Evolutionary conservation across 2,113 vertebrate genomes (phyloP).

Genomic region (Machaerirhynchus nigripectus): DNA sequence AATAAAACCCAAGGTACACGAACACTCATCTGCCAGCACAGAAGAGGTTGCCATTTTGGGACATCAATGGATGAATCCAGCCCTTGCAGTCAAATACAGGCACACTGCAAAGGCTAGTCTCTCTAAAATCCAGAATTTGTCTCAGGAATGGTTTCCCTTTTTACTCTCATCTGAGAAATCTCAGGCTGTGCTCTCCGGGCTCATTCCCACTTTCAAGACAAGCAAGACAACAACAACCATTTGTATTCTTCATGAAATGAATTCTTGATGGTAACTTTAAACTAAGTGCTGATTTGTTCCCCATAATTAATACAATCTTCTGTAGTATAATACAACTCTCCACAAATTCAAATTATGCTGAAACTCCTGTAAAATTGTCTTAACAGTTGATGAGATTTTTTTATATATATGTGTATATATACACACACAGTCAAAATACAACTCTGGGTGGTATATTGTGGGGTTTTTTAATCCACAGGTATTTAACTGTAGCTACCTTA

Average conservation of each 20-base stretch:
- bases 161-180: background rate
- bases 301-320: background rate
- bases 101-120: background rate
- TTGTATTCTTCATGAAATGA: background rate
- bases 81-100: background rate
- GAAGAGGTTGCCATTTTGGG: background rate
- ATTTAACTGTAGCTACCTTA: background rate
- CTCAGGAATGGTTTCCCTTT: background rate
- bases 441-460: background rate
- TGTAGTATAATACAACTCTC: background rate
- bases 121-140: background rate
- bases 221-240: background rate
- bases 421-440: background rate
- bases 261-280: background rate
- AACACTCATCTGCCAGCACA: background rate
- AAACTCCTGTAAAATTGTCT: background rate
- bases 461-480: background rate
- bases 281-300: background rate
- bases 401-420: fast-evolving
- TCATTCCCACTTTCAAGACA: background rate
- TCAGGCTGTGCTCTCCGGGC: background rate
- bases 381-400: background rate
- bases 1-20: background rate
- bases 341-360: background rate
- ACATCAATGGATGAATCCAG: background rate